phyloP scores from a whole-genome alignment of 2,113 vertebrate genomes.

The Gavialis gangeticus region DNA sequence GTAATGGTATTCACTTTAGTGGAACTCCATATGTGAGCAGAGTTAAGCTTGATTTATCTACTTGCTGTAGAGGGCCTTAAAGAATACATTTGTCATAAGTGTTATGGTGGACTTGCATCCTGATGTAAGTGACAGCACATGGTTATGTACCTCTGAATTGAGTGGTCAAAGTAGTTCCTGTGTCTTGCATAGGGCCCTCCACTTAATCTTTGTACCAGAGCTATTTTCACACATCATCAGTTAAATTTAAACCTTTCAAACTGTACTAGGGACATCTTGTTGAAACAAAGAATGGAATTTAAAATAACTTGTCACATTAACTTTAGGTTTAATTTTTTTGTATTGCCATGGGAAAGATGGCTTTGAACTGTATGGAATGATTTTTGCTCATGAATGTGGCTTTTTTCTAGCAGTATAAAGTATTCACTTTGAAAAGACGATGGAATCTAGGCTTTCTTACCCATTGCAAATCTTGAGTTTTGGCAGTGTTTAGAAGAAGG shows the following conservation, averaged over 20 bases:
- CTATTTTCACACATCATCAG: background rate
- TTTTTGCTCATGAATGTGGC: too few species aligned
- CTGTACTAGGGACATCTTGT: background rate
- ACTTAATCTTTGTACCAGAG: background rate
- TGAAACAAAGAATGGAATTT: background rate
- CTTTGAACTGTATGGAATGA: too few species aligned
- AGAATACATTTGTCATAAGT: background rate
- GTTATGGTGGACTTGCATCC: accelerated
- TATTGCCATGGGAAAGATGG: background rate
- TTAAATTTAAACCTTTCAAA: background rate
- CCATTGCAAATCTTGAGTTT: background rate
- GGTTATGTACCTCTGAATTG: background rate
- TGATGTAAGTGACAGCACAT: background rate
- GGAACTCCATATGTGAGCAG: background rate
- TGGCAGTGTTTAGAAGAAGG: constrained; percentile 7
- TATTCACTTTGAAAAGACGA: background rate
- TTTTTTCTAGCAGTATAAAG: background rate
- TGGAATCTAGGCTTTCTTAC: background rate
- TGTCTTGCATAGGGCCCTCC: background rate
- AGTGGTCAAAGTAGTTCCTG: background rate
- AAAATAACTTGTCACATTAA: background rate
- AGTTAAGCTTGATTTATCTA: background rate
- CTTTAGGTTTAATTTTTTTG: too few species aligned
- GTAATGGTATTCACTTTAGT: background rate
- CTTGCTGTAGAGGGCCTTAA: background rate